These are phyloP conservation scores for Semnornis frantzii DNA, from an alignment of 2,113 vertebrate species.

Conservation along the genomic window DNA sequence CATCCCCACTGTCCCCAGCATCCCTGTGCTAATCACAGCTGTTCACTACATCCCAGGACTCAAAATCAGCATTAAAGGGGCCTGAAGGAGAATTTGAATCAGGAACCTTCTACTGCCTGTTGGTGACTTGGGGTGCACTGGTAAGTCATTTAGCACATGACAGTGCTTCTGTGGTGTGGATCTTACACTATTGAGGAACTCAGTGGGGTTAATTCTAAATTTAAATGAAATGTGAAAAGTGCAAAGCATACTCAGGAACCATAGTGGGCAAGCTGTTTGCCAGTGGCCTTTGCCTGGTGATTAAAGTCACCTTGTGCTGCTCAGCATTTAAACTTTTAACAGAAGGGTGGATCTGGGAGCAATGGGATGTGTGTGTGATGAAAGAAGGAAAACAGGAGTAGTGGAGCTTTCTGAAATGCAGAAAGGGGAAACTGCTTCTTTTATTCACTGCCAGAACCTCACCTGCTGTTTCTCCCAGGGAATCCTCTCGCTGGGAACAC, in stretches of 20 bases:
- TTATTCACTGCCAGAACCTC: background rate
- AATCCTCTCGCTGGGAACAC: background rate
- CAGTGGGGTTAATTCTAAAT: background rate
- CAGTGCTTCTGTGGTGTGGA: rapidly evolving
- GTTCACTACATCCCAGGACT: background rate
- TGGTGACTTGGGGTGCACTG: rapidly evolving
- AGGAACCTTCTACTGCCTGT: background rate
- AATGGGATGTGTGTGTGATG: background rate
- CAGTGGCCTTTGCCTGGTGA: slow-evolving; percentile 5
- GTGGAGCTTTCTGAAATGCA: background rate
- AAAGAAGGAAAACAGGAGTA: slow-evolving; percentile 9
- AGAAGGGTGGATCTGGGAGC: background rate
- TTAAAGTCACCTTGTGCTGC: slow-evolving; percentile 34
- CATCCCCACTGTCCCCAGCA: too few relatives aligned
- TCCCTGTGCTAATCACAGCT: too few relatives aligned
- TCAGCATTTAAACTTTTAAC: slow-evolving; percentile 30
- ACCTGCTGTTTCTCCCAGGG: slow-evolving; percentile 30
- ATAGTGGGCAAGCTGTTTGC: background rate
- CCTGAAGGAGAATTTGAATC: background rate
- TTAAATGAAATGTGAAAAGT: background rate
- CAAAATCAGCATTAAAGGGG: background rate
- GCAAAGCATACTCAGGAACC: background rate
- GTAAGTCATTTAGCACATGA: background rate
- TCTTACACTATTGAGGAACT: background rate
- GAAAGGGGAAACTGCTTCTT: background rate